Evolutionary conservation across 2,797 vertebrate species (phyloP).

Genomic region (Mus caroli): DNA sequence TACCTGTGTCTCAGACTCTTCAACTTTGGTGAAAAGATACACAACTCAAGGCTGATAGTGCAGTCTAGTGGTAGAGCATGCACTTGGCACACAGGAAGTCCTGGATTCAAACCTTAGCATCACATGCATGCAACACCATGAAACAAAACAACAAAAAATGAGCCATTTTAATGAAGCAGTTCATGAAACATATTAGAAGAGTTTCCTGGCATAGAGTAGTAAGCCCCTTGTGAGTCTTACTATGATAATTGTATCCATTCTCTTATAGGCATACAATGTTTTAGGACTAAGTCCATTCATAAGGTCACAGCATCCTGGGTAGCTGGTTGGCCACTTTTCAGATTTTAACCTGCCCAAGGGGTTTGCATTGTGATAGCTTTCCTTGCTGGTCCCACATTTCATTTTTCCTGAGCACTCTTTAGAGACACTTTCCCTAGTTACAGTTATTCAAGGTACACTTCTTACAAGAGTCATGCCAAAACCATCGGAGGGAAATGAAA

Average conservation of each 20-base stretch:
- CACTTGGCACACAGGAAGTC: background rate
- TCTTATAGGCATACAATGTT: background rate
- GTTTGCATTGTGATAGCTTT: background rate
- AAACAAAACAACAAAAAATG: background rate
- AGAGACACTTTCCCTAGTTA: background rate
- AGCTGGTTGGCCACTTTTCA: background rate
- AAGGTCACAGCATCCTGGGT: background rate
- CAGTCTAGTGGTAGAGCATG: background rate
- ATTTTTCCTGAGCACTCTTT: background rate
- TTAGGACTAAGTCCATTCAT: background rate
- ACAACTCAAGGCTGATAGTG: background rate
- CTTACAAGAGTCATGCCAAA: background rate
- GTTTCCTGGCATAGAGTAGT: background rate
- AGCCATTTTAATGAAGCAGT: background rate
- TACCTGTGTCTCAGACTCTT: background rate
- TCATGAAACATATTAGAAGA: background rate
- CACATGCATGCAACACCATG: background rate
- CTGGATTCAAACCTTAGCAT: background rate
- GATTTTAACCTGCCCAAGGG: background rate
- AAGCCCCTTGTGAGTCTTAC: background rate
- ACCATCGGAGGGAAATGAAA: background rate
- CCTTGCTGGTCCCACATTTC: background rate
- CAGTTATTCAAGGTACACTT: background rate
- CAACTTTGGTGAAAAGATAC: constrained; percentile 4
- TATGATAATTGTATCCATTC: background rate